Evolutionary conservation across 2,113 vertebrate species (phyloP), one percentile per base, ranked within the genome.

Genomic region (Eudyptes chrysolophus): DNA sequence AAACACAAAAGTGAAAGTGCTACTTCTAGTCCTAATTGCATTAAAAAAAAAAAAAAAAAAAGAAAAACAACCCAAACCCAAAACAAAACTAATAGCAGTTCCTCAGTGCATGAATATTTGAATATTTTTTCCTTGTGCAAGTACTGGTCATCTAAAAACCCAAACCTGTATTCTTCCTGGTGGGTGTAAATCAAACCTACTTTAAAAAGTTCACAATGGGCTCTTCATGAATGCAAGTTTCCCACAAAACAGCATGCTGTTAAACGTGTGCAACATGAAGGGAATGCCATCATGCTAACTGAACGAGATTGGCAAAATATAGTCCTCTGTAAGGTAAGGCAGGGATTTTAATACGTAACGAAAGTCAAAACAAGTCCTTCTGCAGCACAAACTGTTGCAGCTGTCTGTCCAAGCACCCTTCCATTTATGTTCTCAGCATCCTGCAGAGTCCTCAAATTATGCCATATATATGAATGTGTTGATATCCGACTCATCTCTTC

Each of bases 391-490:
- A 96, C 97, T 97, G 96, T 95, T 77, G 96, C 90, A 95, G 92
- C 97, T 96, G 96, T 98, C 98, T 97, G 98, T 97, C 93, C 97
- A 95, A 97, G 97, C 95, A 97, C 97, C 97, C 87, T 96, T 94
- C 90, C 89, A 61, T 80, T 82, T 72, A 29, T 74, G 92, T 92
- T 84, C 94, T 92, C 84, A 75, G 76, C 66, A 89, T 88, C 86
- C 95, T 16, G 46, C 97, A 77, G 58, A 97, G 96, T 95, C 94
- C 89, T 92, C 82, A 40, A 89, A 61, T 97, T 98, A 99, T 68
- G 99, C 99, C 99, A 99, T 99, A 94, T 99, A 99, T 97, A 99
- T 99, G 98, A 99, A 99, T 89, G 99, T 99, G 98, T 99, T 99
- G 98, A 99, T 99, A 97, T 99, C 99, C 0, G 99, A 99, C 97